Conservation (phyloP, 2,797 vertebrate species). For the Hippoglossus hippoglossus region DNA sequence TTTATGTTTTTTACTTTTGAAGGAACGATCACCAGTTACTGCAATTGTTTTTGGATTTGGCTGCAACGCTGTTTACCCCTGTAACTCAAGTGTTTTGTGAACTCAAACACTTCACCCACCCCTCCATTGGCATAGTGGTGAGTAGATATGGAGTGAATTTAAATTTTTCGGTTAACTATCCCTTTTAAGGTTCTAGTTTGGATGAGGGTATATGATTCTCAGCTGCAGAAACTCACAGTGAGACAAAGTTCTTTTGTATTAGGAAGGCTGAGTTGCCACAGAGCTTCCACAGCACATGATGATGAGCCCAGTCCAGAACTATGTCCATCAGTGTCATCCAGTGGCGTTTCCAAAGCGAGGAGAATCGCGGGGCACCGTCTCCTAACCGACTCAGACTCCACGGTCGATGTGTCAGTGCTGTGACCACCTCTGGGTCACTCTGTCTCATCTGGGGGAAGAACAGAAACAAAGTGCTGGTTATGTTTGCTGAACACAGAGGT, state of each 20-base stretch:
- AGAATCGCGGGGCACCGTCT: constrained; percentile 86
- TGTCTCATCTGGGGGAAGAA: constrained; percentile 90
- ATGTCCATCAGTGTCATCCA: constrained; percentile 86
- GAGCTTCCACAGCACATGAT: constrained; percentile 92
- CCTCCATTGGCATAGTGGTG: no score
- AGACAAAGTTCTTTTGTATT: constrained; percentile 93
- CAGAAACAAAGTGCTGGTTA: neutral
- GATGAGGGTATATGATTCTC: neutral
- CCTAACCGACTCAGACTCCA: constrained; percentile 91
- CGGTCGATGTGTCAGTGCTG: constrained; percentile 92
- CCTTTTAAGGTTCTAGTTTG: neutral
- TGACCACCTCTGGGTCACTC: constrained; percentile 90
- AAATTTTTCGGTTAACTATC: neutral
- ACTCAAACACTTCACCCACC: no score
- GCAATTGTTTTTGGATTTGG: no score
- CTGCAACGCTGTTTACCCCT: no score
- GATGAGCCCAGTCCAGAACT: constrained; percentile 90
- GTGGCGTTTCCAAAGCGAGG: constrained; percentile 85
- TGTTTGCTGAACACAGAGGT: neutral
- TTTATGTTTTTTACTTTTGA: no score
- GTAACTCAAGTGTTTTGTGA: no score
- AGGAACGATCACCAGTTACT: no score
- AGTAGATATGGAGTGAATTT: no score
- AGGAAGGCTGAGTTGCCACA: constrained; percentile 95
- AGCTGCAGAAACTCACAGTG: constrained; percentile 86